These are phyloP conservation scores for Lampris megalopsis DNA, from an alignment of 2,113 vertebrate genomes.

Conservation along the genomic window DNA sequence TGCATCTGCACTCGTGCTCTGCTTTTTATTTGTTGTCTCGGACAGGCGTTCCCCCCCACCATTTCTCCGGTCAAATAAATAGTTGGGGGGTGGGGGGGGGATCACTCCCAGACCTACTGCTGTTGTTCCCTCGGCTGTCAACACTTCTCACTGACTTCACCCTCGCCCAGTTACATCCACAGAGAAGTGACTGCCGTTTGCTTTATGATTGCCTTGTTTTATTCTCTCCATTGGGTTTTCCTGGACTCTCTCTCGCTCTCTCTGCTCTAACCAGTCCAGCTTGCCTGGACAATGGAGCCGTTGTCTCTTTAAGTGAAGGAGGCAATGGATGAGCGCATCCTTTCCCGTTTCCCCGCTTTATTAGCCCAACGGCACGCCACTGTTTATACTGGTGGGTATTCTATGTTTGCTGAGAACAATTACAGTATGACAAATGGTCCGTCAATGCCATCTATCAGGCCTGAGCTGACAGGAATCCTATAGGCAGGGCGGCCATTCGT, in stretches of 20 bases:
- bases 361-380: conserved; percentile 92
- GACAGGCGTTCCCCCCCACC: conserved; percentile 69
- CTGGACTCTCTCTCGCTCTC: conserved; percentile 51
- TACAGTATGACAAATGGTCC: conserved; percentile 99
- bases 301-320: conserved; percentile 91
- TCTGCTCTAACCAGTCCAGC: conserved; percentile 75
- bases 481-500: conserved; percentile 95
- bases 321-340: conserved; percentile 92
- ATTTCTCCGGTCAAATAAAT: conserved; percentile 76
- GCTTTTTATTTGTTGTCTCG: conserved; percentile 76
- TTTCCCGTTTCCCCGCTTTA: conserved; percentile 93
- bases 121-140: conserved; percentile 82
- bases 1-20: conserved; percentile 64
- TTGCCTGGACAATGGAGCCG: conserved; percentile 74
- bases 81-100: conserved; percentile 70
- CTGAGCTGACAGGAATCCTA: conserved; percentile 98
- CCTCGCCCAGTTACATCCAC: conserved; percentile 78
- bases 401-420: conserved; percentile 99
- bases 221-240: conserved; percentile 69
- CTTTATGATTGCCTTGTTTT: conserved; percentile 83
- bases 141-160: conserved; percentile 71
- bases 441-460: conserved; percentile 99
- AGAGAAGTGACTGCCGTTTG: conserved; percentile 81
- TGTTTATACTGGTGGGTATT: conserved; percentile 99
- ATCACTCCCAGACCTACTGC: conserved; percentile 73